Conservation (phyloP, 2,888 invertebrate species). For the Suillia variegata region DNA sequence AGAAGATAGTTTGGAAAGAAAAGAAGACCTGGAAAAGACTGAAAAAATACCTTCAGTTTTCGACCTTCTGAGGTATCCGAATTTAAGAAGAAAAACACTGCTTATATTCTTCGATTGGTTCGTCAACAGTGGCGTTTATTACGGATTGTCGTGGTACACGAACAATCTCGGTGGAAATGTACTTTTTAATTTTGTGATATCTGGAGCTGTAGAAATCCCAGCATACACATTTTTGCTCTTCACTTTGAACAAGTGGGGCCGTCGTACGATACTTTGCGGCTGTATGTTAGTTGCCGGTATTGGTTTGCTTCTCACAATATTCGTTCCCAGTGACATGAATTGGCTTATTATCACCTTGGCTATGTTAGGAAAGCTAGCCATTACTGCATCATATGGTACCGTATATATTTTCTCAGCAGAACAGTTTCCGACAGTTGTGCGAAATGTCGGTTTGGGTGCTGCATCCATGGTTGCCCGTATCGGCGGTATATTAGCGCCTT, state of each 20-base stretch:
- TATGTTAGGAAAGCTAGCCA: slow-evolving; percentile 75
- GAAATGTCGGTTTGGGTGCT: slow-evolving; percentile 86
- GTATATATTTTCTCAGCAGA: slow-evolving; percentile 76
- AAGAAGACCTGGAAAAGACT: slow-evolving; percentile 18
- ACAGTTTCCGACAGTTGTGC: slow-evolving; percentile 76
- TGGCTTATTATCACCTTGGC: slow-evolving; percentile 68
- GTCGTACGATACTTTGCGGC: slow-evolving; percentile 71
- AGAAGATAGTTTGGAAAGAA: slow-evolving; percentile 55
- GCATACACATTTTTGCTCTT: slow-evolving; percentile 71
- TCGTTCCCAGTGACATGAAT: slow-evolving; percentile 64
- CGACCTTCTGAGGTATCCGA: slow-evolving; percentile 69
- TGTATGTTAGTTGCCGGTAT: slow-evolving; percentile 71
- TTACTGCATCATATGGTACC: slow-evolving; percentile 75
- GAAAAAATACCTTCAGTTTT: slow-evolving; percentile 61
- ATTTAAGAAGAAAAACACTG: slow-evolving; percentile 69
- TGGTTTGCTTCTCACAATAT: slow-evolving; percentile 65
- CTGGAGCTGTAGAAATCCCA: slow-evolving; percentile 78
- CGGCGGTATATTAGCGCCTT: slow-evolving; percentile 73
- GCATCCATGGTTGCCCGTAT: slow-evolving; percentile 86
- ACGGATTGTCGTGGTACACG: slow-evolving; percentile 78
- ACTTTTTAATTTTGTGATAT: slow-evolving; percentile 75
- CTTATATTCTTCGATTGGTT: slow-evolving; percentile 79
- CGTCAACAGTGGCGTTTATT: slow-evolving; percentile 78
- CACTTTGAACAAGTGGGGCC: slow-evolving; percentile 73
- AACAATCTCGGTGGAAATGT: slow-evolving; percentile 74